phyloP scores from a whole-genome alignment of 2,113 vertebrate genomes.

The Ophthalmolycus amberensis region DNA sequence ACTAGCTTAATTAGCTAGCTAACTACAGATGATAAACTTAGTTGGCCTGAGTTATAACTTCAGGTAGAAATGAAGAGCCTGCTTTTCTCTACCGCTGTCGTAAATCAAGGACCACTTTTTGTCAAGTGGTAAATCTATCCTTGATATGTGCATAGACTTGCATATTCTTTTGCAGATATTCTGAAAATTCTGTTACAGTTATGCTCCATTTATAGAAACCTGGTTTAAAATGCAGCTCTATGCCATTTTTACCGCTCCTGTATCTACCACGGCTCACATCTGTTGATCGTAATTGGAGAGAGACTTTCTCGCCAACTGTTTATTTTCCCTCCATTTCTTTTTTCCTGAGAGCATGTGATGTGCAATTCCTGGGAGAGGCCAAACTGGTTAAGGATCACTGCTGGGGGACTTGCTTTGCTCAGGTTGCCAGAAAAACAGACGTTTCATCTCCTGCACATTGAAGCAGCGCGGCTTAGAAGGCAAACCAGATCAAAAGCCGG shows the following conservation, averaged over 20 bases:
- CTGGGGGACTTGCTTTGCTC: conserved; percentile 73
- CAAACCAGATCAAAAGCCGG: conserved; percentile 73
- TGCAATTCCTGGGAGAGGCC: conserved; percentile 69
- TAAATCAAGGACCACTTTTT: background rate
- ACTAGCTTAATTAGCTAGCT: background rate
- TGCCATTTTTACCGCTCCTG: background rate
- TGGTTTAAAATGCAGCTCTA: background rate
- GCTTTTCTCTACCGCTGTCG: background rate
- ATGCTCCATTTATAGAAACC: background rate
- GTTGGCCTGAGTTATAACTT: background rate
- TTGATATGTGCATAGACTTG: background rate
- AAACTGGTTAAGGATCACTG: conserved; percentile 68
- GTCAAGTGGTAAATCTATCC: background rate
- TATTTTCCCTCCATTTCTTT: conserved; percentile 60
- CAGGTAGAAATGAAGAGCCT: background rate
- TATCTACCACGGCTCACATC: conserved; percentile 45
- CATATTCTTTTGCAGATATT: no score
- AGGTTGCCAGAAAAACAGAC: conserved; percentile 70
- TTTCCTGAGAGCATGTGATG: conserved; percentile 66
- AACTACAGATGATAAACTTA: background rate
- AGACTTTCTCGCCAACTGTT: conserved; percentile 61
- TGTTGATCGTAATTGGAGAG: conserved; percentile 61
- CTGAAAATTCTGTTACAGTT: no score
- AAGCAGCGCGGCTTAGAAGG: conserved; percentile 57
- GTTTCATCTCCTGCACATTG: conserved; percentile 76